These are phyloP conservation scores for Ranitomeya variabilis DNA, from an alignment of 2,113 vertebrate species.

Conservation along the genomic window DNA sequence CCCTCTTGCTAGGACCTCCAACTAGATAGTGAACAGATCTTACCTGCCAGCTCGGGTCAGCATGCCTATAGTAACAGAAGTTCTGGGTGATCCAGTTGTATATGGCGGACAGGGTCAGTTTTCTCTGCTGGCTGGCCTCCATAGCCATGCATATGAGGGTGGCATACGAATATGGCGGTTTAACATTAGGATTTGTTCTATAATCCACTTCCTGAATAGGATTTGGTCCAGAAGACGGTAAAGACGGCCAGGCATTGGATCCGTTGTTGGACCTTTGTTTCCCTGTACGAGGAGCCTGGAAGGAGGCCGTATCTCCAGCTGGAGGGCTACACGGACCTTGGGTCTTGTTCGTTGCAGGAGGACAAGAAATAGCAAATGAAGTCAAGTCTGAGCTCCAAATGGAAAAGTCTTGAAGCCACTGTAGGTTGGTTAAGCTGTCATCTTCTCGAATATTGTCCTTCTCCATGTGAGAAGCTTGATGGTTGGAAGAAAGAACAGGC, in stretches of 20 bases:
- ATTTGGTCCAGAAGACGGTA: slow-evolving; percentile 64
- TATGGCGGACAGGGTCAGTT: slow-evolving; percentile 83
- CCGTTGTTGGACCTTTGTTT: slow-evolving; percentile 67
- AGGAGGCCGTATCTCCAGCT: slow-evolving; percentile 79
- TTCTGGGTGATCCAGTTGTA: slow-evolving; percentile 86
- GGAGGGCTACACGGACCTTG: slow-evolving; percentile 80
- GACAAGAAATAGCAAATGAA: slow-evolving; percentile 58
- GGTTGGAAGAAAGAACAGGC: slow-evolving; percentile 47
- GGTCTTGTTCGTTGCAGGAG: slow-evolving; percentile 65
- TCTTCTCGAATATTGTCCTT: slow-evolving; percentile 61
- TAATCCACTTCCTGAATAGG: slow-evolving; percentile 75
- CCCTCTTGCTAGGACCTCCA: background rate
- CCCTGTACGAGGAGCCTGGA: slow-evolving; percentile 72
- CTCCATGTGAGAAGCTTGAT: slow-evolving; percentile 1
- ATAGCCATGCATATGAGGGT: slow-evolving; percentile 87
- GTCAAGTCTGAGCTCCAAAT: slow-evolving; percentile 77
- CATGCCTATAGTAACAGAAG: slow-evolving; percentile 85
- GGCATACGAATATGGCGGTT: slow-evolving; percentile 83
- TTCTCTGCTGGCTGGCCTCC: slow-evolving; percentile 81
- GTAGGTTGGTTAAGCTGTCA: slow-evolving; percentile 84
- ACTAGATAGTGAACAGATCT: slow-evolving; percentile 37
- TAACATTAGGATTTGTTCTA: slow-evolving; percentile 77
- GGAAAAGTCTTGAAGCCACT: slow-evolving; percentile 87
- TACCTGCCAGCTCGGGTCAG: slow-evolving; percentile 88
- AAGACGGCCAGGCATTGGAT: slow-evolving; percentile 63